Evolutionary conservation across 2,888 invertebrate species (phyloP), one percentile per base, ranked within the genome.

Genomic region (Rosalia funebris): DNA sequence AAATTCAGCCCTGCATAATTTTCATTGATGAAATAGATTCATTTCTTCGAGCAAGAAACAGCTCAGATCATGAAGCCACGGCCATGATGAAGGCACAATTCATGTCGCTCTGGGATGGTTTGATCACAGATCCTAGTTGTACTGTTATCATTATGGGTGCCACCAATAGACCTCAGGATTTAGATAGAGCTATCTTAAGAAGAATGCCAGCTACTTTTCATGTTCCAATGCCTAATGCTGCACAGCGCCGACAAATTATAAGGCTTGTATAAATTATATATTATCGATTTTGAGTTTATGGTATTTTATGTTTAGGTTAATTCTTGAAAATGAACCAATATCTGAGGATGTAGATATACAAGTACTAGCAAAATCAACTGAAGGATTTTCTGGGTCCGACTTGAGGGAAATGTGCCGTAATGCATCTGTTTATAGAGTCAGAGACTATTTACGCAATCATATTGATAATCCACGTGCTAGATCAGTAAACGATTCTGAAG

Each of bases 71-170:
- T 80, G 99, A 99, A 82, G 97, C 96, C 0, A 98, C 98, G 0
- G 97, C 97, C 14, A 98, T 98, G 97, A 98, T 99, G 92, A 99
- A 99, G 84, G 97, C 98, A 0, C 98, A 98, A 84, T 99, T 99
- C 82, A 98, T 99, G 98, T 96, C 95, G 71, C 85, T 97, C 65
- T 99, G 98, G 99, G 99, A 99, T 82, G 99, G 99, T 0, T 87
- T 99, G 60, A 91, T 91, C 75, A 96, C 97, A 0, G 94, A 96
- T 81, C 85, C 90, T 0, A 84, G 86, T 48, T 91, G 92, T 71
- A 91, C 91, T 0, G 93, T 94, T 31, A 92, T 94, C 75, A 91
- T 99, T 16, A 95, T 99, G 95, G 99, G 90, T 0, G 99, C 99
- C 0, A 99, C 98, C 1, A 99, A 99, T 82, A 88, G 98, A 4